phyloP scores from a whole-genome alignment of 2,113 vertebrate species.

The Speoplatyrhinus poulsoni region DNA sequence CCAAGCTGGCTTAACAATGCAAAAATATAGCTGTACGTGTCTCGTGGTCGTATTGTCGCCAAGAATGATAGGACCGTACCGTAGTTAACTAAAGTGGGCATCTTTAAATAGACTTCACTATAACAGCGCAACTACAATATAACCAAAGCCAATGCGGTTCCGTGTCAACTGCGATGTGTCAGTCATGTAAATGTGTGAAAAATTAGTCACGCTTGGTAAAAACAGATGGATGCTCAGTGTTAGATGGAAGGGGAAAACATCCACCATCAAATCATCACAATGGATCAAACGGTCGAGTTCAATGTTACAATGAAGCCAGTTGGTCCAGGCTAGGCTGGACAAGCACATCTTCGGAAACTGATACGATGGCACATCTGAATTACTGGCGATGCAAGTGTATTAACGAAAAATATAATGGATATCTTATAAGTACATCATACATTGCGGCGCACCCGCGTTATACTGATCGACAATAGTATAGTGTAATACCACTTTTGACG shows the following conservation, averaged over 20 bases:
- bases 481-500: slow-evolving; percentile 49
- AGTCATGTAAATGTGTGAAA: slow-evolving; percentile 43
- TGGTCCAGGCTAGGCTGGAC: slow-evolving; percentile 26
- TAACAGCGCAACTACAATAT: neutral
- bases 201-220: slow-evolving; percentile 25
- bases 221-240: slow-evolving; percentile 5
- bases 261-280: slow-evolving; percentile 30
- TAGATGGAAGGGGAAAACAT: slow-evolving; percentile 18
- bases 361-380: slow-evolving; percentile 53
- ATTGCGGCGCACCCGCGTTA: slow-evolving; percentile 20
- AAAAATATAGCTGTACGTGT: slow-evolving; percentile 9
- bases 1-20: slow-evolving; percentile 33
- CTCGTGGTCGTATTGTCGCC: neutral
- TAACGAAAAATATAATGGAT: slow-evolving; percentile 29
- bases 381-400: slow-evolving; percentile 48
- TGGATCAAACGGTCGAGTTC: slow-evolving; percentile 34
- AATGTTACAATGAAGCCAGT: slow-evolving; percentile 21
- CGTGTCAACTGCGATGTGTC: slow-evolving; percentile 16
- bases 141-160: too few relatives aligned
- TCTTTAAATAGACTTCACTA: slow-evolving; percentile 37
- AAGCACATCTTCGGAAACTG: slow-evolving; percentile 36
- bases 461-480: slow-evolving; percentile 1
- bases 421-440: slow-evolving; percentile 22
- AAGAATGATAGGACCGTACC: neutral
- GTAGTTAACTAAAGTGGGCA: slow-evolving; percentile 26